Evolutionary conservation across 2,888 invertebrate species (phyloP), one percentile per base, ranked within the genome.

Genomic region (Acronicta alni): DNA sequence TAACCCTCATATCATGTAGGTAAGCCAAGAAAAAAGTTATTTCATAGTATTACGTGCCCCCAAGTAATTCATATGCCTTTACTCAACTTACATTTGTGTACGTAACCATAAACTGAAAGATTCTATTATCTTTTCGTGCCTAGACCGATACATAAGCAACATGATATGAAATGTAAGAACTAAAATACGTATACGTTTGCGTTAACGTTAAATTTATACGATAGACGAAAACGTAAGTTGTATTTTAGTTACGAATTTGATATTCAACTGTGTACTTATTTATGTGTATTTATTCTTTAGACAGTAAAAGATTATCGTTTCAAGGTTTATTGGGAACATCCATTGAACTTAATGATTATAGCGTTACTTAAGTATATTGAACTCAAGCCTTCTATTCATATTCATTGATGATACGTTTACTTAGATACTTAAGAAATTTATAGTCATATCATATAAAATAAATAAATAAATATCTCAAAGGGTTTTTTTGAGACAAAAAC

Each of bases 31-130:
- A 2, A 20, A 20, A 20, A 2, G 2, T 4, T 20, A 20, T 5
- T 2, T 5, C 20, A 20, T 20, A 20, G 20, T 2, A 20, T 9
- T 42, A 64, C 67, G 42, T 58, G 59, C 10, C 14, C 15, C 20
- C 4, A 44, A 49, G 63, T 56, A 63, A 56, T 67, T 53, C 46
- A 53, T 39, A 58, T 47, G 55, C 18, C 9, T 67, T 15, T 12
- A 63, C 43, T 57, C 37, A 38, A 42, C 32, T 47, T 59, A 20
- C 54, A 59, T 59, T 51, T 45, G 35, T 42, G 30, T 44, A 61
- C 38, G 9, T 48, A 42, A 57, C 10, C 20, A 42, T 48, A 44
- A 47, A 51, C 43, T 54, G 56, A 57, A 64, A 68, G 49, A 67
- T 67, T 67, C 41, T 44, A 46, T 67, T 63, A 55, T 23, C 18